Evolutionary conservation across 2,797 vertebrate genomes (phyloP), one percentile per base, ranked within the genome.

Genomic region (Eospalax fontanierii): DNA sequence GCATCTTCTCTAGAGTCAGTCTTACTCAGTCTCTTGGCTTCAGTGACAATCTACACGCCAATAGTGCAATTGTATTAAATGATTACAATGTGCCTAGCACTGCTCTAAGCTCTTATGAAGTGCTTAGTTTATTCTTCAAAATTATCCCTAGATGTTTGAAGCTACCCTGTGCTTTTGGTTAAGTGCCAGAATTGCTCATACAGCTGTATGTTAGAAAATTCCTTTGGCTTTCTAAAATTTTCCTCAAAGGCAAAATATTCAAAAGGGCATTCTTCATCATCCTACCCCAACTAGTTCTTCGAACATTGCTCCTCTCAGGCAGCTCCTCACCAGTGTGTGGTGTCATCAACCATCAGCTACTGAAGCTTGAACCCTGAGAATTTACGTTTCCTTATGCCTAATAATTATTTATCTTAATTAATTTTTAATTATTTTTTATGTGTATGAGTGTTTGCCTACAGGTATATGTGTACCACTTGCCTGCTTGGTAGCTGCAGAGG

Each of bases 101-200:
- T 10, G 1, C 9, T 40, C 18, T 76, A 76, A 91, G 57, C 6
- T 78, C 11, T 73, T 78, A 15, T 33, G 54, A 79, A 61, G 4
- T 65, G 6, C 11, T 28, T 90, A 59, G 71, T 75, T 86, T 73
- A 78, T 78, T 95, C 18, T 4, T 94, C 22, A 68, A 68, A 76
- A 70, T 15, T 78, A 30, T 21, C 54, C 40, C 59, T 65, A 75
- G 70, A 75, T 94, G 14, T 90, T 96, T 87, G 63, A 85, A 33
- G 63, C 15, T 22, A 86, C 4, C n/a, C 40, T 22, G 0, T 71
- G 79, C n/a, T 81, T 89, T 84, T 28, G 71, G 35, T 68, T 85
- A 26, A 71, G 35, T 61, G 61, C 66, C n/a, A 90, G 78, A 85
- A 33, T 75, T 85, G 19, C 70, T 95, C 82, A 43, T 24, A 33